Conservation (phyloP, 1,140 invertebrate genomes). For the Ceratitis capitata region DNA sequence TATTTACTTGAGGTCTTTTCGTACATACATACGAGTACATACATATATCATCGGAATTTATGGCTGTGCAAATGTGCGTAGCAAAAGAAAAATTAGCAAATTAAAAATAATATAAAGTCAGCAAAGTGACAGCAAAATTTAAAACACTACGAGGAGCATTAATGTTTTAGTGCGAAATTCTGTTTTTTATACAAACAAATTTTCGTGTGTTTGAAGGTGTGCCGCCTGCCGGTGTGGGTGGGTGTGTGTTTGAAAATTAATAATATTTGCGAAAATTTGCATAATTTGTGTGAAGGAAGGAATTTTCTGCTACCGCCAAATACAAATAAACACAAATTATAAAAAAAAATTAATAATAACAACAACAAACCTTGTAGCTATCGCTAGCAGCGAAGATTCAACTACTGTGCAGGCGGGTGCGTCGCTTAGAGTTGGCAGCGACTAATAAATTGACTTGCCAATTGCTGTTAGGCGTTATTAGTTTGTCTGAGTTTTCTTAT, state of each 20-base stretch:
- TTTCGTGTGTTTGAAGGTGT: too few relatives aligned
- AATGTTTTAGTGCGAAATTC: neutral
- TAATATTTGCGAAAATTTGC: neutral
- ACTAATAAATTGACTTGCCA: conserved; percentile 34
- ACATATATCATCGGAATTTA: neutral
- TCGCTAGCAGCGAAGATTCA: neutral
- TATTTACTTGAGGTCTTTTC: neutral
- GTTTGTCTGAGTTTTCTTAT: neutral
- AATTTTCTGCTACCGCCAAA: neutral
- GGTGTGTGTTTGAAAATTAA: neutral
- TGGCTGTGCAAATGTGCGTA: conserved; percentile 4
- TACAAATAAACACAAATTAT: neutral
- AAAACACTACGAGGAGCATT: neutral
- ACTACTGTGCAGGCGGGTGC: neutral
- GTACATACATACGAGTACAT: too few relatives aligned
- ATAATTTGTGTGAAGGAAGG: neutral
- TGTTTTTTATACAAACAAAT: neutral
- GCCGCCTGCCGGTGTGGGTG: neutral
- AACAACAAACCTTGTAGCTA: neutral
- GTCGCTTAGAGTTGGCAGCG: neutral
- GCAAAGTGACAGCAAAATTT: neutral
- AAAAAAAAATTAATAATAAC: neutral
- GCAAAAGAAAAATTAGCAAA: neutral
- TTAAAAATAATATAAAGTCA: neutral
- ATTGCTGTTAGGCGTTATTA: conserved; percentile 5